phyloP scores from a whole-genome alignment of 2,113 vertebrate genomes.

The Struthidea cinerea region DNA sequence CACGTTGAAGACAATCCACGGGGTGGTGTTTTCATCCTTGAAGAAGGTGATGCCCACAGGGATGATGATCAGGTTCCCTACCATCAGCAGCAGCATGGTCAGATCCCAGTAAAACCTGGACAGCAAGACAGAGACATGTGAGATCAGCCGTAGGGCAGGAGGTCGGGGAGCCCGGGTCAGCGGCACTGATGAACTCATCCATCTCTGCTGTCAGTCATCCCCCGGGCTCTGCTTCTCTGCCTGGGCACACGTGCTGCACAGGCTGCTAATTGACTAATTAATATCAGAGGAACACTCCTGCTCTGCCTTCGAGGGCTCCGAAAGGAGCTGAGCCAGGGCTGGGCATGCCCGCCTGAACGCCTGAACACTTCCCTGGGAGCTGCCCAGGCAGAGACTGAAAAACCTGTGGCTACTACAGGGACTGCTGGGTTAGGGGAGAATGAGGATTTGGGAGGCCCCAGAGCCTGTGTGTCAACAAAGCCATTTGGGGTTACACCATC shows the following conservation, averaged over 20 bases:
- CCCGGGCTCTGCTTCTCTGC: not conserved
- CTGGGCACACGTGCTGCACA: not conserved
- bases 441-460: not conserved
- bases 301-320: not conserved
- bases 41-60: conserved; percentile 99
- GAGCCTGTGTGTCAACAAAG: not conserved
- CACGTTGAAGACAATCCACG: conserved; percentile 99
- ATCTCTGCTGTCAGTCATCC: not conserved
- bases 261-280: not conserved
- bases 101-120: conserved; percentile 98
- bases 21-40: conserved; percentile 97
- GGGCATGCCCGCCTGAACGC: not conserved
- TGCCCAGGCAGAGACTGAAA: not conserved
- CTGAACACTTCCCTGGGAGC: not conserved
- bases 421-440: not conserved
- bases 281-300: not conserved
- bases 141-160: not conserved
- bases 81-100: conserved; percentile 98
- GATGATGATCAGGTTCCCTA: conserved; percentile 98
- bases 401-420: not conserved
- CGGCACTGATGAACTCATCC: not conserved
- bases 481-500: not conserved
- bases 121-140: conserved; percentile 59
- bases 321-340: not conserved
- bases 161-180: not conserved